Base-by-base conservation (phyloP, 2,888 invertebrate genomes). In the Parnassius glacialis region DNA sequence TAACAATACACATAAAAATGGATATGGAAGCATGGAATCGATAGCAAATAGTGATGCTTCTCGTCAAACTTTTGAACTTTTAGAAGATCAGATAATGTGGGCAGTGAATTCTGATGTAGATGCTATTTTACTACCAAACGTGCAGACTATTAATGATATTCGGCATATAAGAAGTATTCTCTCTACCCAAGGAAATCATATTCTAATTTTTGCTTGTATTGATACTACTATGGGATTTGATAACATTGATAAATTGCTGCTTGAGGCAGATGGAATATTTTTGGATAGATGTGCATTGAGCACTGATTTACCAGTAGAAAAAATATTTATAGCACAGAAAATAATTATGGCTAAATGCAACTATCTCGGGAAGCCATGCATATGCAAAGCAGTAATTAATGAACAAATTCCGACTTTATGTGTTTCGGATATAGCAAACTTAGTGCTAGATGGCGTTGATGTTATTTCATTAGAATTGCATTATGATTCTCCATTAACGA, bases 381-480 rank as follows among this genome's bases (percentile, higher is more conserved):
- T 98, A 70, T 96, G 96, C 82, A 97, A 97, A 96, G 96, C 90
- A 93, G 80, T 97, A 94, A 84, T 97, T 94, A 72, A 97, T 95
- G 97, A 94, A 94, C 70, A 95, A 93, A 85, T 97, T 94, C 85
- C 96, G 93, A 73, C 92, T 93, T 66, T 96, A 94, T 68, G 97
- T 94, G 59, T 94, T 93, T 84, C 95, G 20, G 97, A 98, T 80
- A 96, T 98, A n/a, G 97, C 97, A 25, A 98, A 98, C 84, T 95
- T 97, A 11, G 94, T 98, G 51, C 88, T 97, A 25, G 98, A 98
- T 84, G 98, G 98, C 7, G 95, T 95, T 50, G 98, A 98, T 83
- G 97, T 97, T 72, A 94, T 98, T 58, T 93, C 93, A 84, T 94
- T 98, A 93, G 92, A 98, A 78, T 94, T 90, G 41, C 81, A 88